Conservation (phyloP, 1,140 invertebrate genomes). For the Laupala kohalensis region DNA sequence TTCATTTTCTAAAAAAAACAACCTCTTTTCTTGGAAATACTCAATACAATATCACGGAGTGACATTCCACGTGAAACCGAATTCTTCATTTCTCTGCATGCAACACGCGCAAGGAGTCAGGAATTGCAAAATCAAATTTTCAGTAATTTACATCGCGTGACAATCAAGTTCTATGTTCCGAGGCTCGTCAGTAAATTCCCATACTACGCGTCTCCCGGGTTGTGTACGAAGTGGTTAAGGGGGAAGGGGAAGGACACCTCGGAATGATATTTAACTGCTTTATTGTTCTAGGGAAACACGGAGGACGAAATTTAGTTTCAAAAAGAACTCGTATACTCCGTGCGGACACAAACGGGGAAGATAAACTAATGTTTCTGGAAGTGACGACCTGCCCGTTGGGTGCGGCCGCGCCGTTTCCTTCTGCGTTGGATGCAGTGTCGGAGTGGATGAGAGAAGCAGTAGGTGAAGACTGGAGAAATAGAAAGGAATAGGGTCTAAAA, state of each 20-base stretch:
- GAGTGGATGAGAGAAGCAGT: no score
- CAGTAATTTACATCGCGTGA: neutral
- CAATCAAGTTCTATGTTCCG: neutral
- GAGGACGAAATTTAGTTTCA: neutral
- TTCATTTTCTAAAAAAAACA: no score
- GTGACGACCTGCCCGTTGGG: no score
- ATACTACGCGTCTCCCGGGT: neutral
- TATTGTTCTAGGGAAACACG: neutral
- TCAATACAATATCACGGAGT: no score
- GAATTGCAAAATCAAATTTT: neutral
- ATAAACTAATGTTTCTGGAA: neutral
- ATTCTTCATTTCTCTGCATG: neutral
- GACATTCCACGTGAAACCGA: neutral
- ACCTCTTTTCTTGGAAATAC: no score
- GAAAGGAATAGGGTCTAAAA: no score
- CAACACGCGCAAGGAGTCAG: neutral
- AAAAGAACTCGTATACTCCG: neutral
- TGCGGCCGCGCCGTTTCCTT: no score
- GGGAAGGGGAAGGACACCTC: neutral
- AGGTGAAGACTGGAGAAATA: no score
- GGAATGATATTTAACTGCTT: neutral
- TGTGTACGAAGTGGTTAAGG: neutral
- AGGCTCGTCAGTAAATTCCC: neutral
- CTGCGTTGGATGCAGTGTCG: no score
- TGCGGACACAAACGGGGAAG: neutral